Conservation (phyloP, 1,140 invertebrate species). For the Paraescarpia echinospica region DNA sequence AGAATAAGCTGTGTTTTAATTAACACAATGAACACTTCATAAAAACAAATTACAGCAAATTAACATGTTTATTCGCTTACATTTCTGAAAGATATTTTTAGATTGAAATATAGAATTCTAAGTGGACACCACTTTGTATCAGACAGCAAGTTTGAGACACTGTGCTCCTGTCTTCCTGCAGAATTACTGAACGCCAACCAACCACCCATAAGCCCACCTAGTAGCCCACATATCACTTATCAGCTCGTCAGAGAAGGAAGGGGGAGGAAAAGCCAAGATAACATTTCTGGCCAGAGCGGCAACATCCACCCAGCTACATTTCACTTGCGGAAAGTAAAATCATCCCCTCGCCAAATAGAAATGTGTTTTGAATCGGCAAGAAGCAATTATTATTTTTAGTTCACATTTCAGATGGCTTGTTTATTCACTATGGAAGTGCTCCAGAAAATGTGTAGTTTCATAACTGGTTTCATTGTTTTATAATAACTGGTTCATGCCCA, state of each 20-base stretch:
- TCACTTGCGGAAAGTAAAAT: background rate
- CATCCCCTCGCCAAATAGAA: background rate
- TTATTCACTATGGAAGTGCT: background rate
- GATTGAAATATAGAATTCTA: background rate
- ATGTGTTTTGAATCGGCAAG: background rate
- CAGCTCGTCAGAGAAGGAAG: background rate
- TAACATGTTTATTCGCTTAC: background rate
- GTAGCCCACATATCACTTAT: background rate
- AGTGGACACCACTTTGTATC: background rate
- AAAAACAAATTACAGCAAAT: background rate
- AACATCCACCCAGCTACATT: background rate
- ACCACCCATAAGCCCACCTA: no score
- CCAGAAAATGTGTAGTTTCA: background rate
- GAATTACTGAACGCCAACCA: no score
- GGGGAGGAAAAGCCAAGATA: background rate
- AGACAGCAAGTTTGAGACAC: background rate
- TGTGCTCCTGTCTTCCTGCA: no score
- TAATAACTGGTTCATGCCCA: background rate
- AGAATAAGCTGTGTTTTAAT: background rate
- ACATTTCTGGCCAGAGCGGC: background rate
- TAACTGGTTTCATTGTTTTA: background rate
- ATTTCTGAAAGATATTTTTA: background rate
- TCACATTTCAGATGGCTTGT: background rate
- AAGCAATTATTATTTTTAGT: background rate
- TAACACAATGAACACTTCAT: background rate